phyloP scores from a whole-genome alignment of 2,888 invertebrate species.

The Folsomia manolachei region DNA sequence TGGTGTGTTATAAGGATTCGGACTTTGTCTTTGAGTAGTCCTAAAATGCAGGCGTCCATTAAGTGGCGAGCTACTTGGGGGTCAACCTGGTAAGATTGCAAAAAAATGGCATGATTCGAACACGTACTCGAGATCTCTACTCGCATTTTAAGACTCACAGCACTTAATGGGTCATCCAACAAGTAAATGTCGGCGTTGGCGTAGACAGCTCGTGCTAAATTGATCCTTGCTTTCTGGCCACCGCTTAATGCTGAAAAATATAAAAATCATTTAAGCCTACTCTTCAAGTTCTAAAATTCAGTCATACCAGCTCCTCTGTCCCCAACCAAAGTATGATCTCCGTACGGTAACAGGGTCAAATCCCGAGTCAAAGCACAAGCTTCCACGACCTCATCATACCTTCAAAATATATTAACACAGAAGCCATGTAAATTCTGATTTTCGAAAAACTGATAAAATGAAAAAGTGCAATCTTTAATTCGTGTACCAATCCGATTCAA shows the following conservation, averaged over 20 bases:
- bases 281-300: too few species aligned
- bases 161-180: conserved; percentile 57
- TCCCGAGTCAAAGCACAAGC: conserved; percentile 57
- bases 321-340: conserved; percentile 58
- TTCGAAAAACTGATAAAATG: not conserved
- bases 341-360: conserved; percentile 55
- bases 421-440: not conserved
- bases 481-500: conserved; percentile 24
- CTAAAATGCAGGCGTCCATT: conserved; percentile 32
- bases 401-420: not conserved
- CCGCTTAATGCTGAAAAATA: conserved; percentile 53
- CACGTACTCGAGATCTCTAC: too few species aligned
- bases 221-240: conserved; percentile 54
- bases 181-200: conserved; percentile 28
- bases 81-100: too few species aligned
- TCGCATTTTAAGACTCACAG: too few species aligned
- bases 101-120: too few species aligned
- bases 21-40: conserved; percentile 23
- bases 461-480: not conserved
- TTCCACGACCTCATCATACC: conserved; percentile 55
- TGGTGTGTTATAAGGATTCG: conserved; percentile 39
- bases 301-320: conserved; percentile 58
- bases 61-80: conserved; percentile 31
- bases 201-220: conserved; percentile 26
- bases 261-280: too few species aligned